Base-by-base conservation (phyloP, 2,113 vertebrate species). In the Haemorhous mexicanus region DNA sequence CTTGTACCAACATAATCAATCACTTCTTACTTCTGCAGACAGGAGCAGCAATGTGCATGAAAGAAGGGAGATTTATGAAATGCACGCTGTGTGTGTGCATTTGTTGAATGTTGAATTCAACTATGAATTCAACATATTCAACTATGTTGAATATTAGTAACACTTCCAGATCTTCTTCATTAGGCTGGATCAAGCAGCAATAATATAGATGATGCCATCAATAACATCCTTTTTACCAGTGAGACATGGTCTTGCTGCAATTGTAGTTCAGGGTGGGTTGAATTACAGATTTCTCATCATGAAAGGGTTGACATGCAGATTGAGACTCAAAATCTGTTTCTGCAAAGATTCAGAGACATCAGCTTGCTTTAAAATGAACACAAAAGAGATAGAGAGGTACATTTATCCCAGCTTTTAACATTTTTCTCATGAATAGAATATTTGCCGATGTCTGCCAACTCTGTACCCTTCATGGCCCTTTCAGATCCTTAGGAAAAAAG, bases 301-400 rank as follows among this genome's bases (percentile, higher is more conserved):
- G 53, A 74, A 44, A 92, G 77, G 15, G 89, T 76, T 37, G 49
- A 83, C 5, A 75, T 61, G 16, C 56, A 94, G 21, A 19, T 35
- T 76, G 89, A 92, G 30, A 91, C 20, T 1, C 2, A 77, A 70
- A 97, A 87, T 11, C 76, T 93, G 35, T 87, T 92, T 73, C 28
- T 86, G 26, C n/a, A 73, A 80, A 93, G 75, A 75, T 96, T 92
- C 5, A 62, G 84, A 90, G 90, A 94, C 13, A 87, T 55, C 74
- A 95, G 26, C 55, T 50, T 94, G 37, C 44, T 93, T 76, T 64
- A 73, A 91, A 97, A 93, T 91, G 26, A 58, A 47, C 41, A 49
- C 58, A 67, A 73, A 95, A 56, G 56, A 58, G 37, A 56, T 85
- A 37, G 15, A 70, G 30, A 2, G 6, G 39, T 69, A 52, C 28